phyloP scores from a whole-genome alignment of 2,888 invertebrate genomes.

The Platerodrilus igneus region DNA sequence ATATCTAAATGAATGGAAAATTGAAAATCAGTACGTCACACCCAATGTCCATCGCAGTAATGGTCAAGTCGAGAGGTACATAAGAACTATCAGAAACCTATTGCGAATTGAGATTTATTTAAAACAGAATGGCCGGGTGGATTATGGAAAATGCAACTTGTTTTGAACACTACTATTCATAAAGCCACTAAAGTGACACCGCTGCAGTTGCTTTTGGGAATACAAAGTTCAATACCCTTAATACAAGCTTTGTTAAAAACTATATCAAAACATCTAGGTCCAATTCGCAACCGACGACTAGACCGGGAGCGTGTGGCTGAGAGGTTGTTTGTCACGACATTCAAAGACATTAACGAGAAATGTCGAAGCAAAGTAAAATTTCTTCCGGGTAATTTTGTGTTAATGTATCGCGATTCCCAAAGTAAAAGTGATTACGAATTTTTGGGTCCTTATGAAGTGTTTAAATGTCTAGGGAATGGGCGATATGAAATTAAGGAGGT shows the following conservation, averaged over 20 bases:
- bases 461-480: too few species aligned
- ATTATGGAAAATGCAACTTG: constrained; percentile 11
- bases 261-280: constrained; percentile 15
- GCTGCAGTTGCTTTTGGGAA: too few species aligned
- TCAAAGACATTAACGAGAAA: constrained; percentile 11
- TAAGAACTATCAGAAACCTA: constrained; percentile 13
- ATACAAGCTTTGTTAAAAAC: constrained; percentile 24
- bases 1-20: constrained; percentile 9
- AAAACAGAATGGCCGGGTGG: constrained; percentile 3
- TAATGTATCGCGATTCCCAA: constrained; percentile 27
- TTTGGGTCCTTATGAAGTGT: constrained; percentile 25
- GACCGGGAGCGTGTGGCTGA: constrained; percentile 16
- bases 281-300: constrained; percentile 16
- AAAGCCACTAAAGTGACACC: constrained; percentile 25
- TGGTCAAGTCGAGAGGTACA: constrained; percentile 26
- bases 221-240: constrained; percentile 23
- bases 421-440: constrained; percentile 25
- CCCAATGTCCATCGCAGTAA: constrained; percentile 23
- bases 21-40: constrained; percentile 20
- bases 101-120: constrained; percentile 2
- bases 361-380: constrained; percentile 16
- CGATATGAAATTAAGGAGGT: constrained; percentile 16
- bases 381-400: constrained; percentile 22
- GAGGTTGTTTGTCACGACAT: not conserved
- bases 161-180: constrained; percentile 20